phyloP scores from a whole-genome alignment of 1,140 invertebrate genomes.

The Drosophila triauraria region DNA sequence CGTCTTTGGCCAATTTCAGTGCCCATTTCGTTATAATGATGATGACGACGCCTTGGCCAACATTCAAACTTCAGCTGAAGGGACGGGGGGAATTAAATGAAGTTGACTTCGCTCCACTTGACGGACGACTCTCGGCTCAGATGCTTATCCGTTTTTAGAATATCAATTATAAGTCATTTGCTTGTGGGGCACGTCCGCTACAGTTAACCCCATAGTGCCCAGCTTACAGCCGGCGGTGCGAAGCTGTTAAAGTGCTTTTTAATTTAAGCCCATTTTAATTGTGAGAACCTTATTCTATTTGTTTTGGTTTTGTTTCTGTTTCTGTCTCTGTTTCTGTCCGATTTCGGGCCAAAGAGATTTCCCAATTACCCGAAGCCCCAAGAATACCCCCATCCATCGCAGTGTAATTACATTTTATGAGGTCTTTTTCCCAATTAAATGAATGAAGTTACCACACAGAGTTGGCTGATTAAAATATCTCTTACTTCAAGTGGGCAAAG shows the following conservation, averaged over 20 bases:
- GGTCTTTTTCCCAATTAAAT: conserved; percentile 60
- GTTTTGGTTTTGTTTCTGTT: conserved; percentile 30
- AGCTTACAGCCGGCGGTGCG: conserved; percentile 39
- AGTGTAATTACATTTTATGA: conserved; percentile 75
- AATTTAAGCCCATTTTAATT: conserved; percentile 83
- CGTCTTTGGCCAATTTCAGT: conserved; percentile 62
- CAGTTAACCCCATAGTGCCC: conserved; percentile 61
- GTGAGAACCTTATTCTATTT: conserved; percentile 83
- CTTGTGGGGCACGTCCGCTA: conserved; percentile 69
- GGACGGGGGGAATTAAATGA: conserved; percentile 7
- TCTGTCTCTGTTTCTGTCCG: conserved; percentile 14
- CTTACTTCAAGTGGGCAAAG: neutral
- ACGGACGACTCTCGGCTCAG: conserved; percentile 15
- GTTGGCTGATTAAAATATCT: conserved; percentile 17
- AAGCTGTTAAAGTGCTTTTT: conserved; percentile 83
- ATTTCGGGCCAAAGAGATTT: conserved; percentile 35
- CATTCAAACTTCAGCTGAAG: conserved; percentile 30
- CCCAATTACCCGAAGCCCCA: conserved; percentile 6
- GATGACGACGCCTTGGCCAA: conserved; percentile 57
- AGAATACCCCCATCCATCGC: conserved; percentile 19
- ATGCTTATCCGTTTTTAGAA: conserved; percentile 82
- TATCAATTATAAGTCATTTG: conserved; percentile 84
- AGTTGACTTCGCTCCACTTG: conserved; percentile 22
- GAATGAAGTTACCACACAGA: conserved; percentile 14
- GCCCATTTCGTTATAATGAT: conserved; percentile 76